Evolutionary conservation across 2,113 vertebrate genomes (phyloP).

Genomic region (Onychorhynchus coronatus): DNA sequence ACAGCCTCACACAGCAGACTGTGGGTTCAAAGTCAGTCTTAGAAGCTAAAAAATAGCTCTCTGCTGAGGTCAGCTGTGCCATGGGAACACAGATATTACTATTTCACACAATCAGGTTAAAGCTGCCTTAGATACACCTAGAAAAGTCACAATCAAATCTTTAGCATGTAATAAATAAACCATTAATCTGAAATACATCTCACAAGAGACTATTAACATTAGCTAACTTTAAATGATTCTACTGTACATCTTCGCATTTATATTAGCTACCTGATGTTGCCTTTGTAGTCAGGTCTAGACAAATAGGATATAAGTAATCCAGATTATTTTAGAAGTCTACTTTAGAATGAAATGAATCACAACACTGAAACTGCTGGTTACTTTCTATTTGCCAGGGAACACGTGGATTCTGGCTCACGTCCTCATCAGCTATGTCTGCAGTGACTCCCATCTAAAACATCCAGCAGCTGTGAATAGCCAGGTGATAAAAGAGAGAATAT

Average conservation of each 20-base stretch:
- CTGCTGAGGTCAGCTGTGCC: background rate
- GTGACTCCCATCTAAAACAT: background rate
- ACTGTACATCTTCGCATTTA: background rate
- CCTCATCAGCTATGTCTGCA: background rate
- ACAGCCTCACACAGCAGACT: background rate
- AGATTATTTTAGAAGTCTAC: background rate
- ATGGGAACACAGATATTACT: background rate
- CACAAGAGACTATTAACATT: background rate
- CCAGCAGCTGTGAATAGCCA: background rate
- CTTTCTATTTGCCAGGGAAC: background rate
- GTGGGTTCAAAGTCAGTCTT: background rate
- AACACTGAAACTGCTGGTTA: background rate
- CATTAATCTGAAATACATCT: background rate
- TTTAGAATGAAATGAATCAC: background rate
- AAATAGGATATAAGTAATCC: background rate
- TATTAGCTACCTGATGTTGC: background rate
- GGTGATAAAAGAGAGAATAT: background rate
- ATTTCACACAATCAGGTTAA: background rate
- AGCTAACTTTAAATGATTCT: background rate
- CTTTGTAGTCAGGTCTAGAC: background rate
- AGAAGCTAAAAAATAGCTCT: background rate
- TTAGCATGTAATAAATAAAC: background rate
- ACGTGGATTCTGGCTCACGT: background rate
- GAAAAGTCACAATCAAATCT: background rate
- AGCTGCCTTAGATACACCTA: background rate